Base-by-base conservation (phyloP, 2,113 vertebrate species). In the Atherinomorus stipes region DNA sequence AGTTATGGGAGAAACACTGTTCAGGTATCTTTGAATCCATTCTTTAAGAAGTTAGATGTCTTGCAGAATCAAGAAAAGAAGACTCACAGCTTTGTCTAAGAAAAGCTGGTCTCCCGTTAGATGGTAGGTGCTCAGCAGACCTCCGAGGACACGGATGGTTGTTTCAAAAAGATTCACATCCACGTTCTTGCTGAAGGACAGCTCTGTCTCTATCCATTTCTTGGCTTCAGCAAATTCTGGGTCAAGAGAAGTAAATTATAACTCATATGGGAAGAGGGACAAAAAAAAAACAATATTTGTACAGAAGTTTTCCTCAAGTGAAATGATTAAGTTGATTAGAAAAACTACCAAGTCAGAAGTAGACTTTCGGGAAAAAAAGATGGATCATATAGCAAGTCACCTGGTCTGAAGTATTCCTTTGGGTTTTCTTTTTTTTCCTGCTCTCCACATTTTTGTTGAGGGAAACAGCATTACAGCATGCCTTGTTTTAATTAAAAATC, bases 141-240 rank as follows among this genome's bases (percentile, higher is more conserved):
- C 95, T 0, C 98, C 98, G 13, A 99, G 90, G 69, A 99, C 92
- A 2, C 98, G 97, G 68, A 99, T 99, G 12, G 97, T 99, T 75
- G 95, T 98, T 93, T 99, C 98, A 75, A 99, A 99, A 18, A 99
- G 95, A 91, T 98, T 99, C 51, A 99, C 98, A 3, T 99, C 98
- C 74, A 98, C 95, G 0, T 97, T 95, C 80, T 96, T 99, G 76
- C 91, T 75, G 49, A 99, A 98, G 11, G 74, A 61, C 11, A 99
- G 91, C 58, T 94, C 85, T 0, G 83, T 89, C n/a, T 94, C 93
- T 38, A 99, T 93, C 98, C 98, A 99, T 15, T 83, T 76, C 87
- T 84, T 93, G 34, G 97, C 97, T 70, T 98, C 96, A 56, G 94
- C 89, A 88, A 99, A 99, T 67, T 99, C 98, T 99, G 76, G 0